Base-by-base conservation (phyloP, 2,888 invertebrate genomes). In the Callimorpha dominula region DNA sequence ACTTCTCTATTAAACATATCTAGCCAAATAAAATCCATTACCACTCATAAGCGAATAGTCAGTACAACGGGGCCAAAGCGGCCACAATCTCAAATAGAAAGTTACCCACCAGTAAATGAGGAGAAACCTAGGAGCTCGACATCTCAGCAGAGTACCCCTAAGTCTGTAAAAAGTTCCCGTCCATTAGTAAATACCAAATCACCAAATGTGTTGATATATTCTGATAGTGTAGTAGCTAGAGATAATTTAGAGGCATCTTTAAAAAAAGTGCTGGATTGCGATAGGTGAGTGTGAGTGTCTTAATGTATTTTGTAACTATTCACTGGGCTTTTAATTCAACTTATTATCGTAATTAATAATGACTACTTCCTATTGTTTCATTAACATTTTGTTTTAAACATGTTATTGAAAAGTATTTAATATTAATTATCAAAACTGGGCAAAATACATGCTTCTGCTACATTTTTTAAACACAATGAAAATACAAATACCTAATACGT, bases 141-240 rank as follows among this genome's bases (percentile, higher is more conserved):
- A 40, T 90, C 91, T 65, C 91, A 89, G 65, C 88, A 91, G 78
- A 88, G 88, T 78, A 92, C 91, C 60, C 91, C 92, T 57, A 95
- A 95, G 88, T 94, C 95, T 84, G 86, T 86, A 65, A 94, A 93
- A 88, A 91, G 90, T 88, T 92, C 91, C 94, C 95, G 95, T 95
- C 95, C 95, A 94, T 91, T 95, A 95, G 90, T 95, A 71, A 95
- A 95, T 85, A 94, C 96, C 4, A 98, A 98, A 90, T 98, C 98
- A 66, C 97, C 98, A 5, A 98, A 98, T 93, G 96, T 98, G 85
- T 95, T 98, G 76, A 97, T 98, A 81, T 98, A 97, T 91, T 97
- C 98, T 4, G 98, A 98, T 90, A 98, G 97, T 90, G 90, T 96
- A 73, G 96, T 96, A 46, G 97, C 97, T 65, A 96, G 97, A 82